Evolutionary conservation across 2,113 vertebrate genomes (phyloP), one percentile per base, ranked within the genome.

Genomic region (Lagopus muta): DNA sequence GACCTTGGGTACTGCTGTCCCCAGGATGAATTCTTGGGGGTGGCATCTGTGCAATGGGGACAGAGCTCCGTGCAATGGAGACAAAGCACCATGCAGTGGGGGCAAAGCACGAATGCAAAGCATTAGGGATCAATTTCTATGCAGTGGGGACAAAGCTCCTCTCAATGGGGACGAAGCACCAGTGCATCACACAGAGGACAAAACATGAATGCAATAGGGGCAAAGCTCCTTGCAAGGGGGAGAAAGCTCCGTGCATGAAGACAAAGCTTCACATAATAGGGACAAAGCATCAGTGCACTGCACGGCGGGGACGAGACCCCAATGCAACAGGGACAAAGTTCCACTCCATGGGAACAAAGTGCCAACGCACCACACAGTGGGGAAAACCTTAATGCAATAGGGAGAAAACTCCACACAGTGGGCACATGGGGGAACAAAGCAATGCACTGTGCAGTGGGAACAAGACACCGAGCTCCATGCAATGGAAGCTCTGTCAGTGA

Each of bases 281-380:
- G 8, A 18, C 8, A 1, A 57, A 55, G 48, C 47, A 19, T 22
- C 1, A 60, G 6, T 13, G 52, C 30, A 5, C 6, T 4, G 52
- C 7, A 54, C 15, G 3, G 1, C 0, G 4, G 66, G 5, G 5
- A 10, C 1, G 8, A 60, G 47, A 40, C 82, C 1, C 10, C 2
- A 10, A 2, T 5, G 65, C 65, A 4, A 38, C 5, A 3, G 36
- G 21, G 16, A 22, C 15, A 6, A 40, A 36, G 22, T 38, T 4
- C 45, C 12, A 0, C 27, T 54, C 52, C 6, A 13, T 1, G 6
- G 62, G 6, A 11, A 19, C 8, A 0, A 34, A 57, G 40, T 40
- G 16, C 36, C 1, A 61, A 6, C 18, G 52, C 30, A 6, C 5
- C 3, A 17, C 7, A 54, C 22, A 2, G 1, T 0, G 4, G 58